Percentiles rank a stretch among this genome's conserved stretches.
phyloP scores from a whole-genome alignment of 23 tunicate species.

The Trididemnum clinides region DNA sequence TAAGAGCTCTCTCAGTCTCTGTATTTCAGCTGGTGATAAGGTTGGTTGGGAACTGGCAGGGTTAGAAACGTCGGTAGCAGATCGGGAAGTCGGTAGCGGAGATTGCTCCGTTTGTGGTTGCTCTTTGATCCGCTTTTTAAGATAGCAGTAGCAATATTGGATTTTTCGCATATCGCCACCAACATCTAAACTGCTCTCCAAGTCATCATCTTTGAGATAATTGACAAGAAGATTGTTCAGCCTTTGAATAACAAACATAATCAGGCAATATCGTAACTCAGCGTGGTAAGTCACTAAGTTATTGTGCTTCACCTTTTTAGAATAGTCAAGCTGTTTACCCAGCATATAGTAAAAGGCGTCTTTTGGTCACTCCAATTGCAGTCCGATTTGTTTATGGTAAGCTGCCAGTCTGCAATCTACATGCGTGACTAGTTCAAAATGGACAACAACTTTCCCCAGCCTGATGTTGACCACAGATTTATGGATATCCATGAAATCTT shows the following conservation, averaged over 20 bases:
- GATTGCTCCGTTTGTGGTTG: neutral
- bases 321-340: too few relatives aligned
- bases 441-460: too few relatives aligned
- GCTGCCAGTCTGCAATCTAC: too few relatives aligned
- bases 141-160: slow-evolving; percentile 67
- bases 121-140: slow-evolving; percentile 52
- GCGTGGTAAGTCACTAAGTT: too few relatives aligned
- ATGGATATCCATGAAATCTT: too few relatives aligned
- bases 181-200: slow-evolving; percentile 77
- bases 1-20: slow-evolving; percentile 87
- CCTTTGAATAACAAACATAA: slow-evolving; percentile 28
- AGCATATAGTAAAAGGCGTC: too few relatives aligned
- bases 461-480: too few relatives aligned
- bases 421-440: too few relatives aligned
- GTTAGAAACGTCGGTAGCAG: neutral
- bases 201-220: slow-evolving; percentile 74
- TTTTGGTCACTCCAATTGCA: too few relatives aligned
- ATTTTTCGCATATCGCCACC: slow-evolving; percentile 97
- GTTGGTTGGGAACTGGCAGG: slow-evolving; percentile 15
- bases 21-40: slow-evolving; percentile 66
- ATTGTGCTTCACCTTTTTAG: too few relatives aligned
- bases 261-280: too few relatives aligned
- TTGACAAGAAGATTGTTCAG: slow-evolving; percentile 53
- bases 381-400: too few relatives aligned
- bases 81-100: neutral